phyloP scores from a whole-genome alignment of 1,140 invertebrate species.

The Bombus superbus region DNA sequence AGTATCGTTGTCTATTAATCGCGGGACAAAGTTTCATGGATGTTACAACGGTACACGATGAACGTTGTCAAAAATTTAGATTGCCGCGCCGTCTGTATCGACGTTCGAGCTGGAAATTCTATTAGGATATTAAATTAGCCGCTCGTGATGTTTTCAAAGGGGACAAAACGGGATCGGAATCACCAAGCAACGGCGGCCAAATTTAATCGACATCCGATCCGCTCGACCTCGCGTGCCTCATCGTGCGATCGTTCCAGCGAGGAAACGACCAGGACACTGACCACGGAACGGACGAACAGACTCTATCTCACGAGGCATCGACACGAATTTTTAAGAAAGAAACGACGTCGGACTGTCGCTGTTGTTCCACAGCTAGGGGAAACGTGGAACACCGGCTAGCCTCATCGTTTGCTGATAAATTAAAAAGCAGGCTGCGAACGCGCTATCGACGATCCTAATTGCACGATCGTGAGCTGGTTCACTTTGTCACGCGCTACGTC shows the following conservation, averaged over 20 bases:
- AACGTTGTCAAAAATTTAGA: background rate
- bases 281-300: background rate
- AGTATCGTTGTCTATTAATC: background rate
- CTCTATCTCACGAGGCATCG: slow-evolving; percentile 39
- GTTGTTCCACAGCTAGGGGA: background rate
- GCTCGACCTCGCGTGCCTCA: background rate
- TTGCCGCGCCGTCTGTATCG: background rate
- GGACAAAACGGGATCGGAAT: background rate
- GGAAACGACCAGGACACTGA: background rate
- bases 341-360: background rate
- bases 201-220: slow-evolving; percentile 7
- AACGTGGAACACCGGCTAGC: background rate
- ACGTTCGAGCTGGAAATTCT: background rate
- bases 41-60: background rate
- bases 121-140: slow-evolving; percentile 3
- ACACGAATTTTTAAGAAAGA: slow-evolving; percentile 26
- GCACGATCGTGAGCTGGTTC: slow-evolving; percentile 53
- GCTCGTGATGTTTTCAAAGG: background rate
- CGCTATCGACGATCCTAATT: slow-evolving; percentile 61
- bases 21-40: too few species aligned
- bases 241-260: background rate
- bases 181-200: background rate
- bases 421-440: slow-evolving; percentile 46
- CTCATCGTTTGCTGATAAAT: slow-evolving; percentile 54
- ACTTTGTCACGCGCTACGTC: slow-evolving; percentile 57